phyloP scores from a whole-genome alignment of 2,113 vertebrate species.

The Tringa solitaria region DNA sequence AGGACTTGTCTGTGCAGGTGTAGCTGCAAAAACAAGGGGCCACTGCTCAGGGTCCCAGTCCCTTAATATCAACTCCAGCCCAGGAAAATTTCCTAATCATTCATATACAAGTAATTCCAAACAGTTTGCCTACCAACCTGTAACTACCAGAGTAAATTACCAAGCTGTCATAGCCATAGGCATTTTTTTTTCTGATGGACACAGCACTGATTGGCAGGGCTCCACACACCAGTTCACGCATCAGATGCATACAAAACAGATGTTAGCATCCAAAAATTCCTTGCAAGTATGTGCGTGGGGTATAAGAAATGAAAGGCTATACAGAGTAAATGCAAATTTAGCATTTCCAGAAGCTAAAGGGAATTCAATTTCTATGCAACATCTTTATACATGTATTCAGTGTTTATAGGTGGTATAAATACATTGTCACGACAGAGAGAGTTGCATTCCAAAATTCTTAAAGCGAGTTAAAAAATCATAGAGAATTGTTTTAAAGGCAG shows the following conservation, averaged over 20 bases:
- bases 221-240: not conserved
- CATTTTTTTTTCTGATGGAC: not conserved
- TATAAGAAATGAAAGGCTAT: not conserved
- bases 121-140: not conserved
- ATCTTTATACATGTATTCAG: not conserved
- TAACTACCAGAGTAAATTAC: not conserved
- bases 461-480: not conserved
- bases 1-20: not conserved
- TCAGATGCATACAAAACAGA: not conserved
- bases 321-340: not conserved
- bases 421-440: not conserved
- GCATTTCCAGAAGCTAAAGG: not conserved
- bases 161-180: not conserved
- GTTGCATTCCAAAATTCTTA: not conserved
- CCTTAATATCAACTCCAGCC: not conserved
- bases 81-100: not conserved
- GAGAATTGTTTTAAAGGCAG: not conserved
- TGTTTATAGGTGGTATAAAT: not conserved
- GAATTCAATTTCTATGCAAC: not conserved
- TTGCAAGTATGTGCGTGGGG: not conserved
- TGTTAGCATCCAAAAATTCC: not conserved
- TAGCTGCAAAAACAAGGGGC: not conserved
- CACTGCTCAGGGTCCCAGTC: too few species aligned
- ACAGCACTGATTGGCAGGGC: not conserved
- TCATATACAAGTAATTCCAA: not conserved